Evolutionary conservation across 1,140 invertebrate species (phyloP).

Genomic region (Battus philenor): DNA sequence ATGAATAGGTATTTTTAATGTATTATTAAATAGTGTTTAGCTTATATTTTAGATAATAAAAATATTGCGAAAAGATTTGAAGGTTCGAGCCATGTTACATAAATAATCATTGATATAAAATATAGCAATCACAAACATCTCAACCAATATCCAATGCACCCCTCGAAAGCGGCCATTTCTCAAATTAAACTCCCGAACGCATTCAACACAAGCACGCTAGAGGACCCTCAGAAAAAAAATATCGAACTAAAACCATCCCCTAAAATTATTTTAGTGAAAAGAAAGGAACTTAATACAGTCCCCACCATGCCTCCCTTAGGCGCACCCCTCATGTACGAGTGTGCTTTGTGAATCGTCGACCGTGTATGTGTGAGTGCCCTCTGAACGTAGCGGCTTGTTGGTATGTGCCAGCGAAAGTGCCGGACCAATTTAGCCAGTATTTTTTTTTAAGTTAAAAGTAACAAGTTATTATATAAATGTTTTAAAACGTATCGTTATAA

Average conservation of each 20-base stretch:
- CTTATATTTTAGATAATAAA: too few species aligned
- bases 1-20: too few species aligned
- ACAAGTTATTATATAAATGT: too few species aligned
- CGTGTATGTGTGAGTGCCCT: constrained; percentile 54
- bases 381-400: constrained; percentile 47
- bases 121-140: constrained; percentile 46
- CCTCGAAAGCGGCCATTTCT: constrained; percentile 58
- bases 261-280: constrained; percentile 76
- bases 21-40: too few species aligned
- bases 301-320: constrained; percentile 56
- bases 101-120: constrained; percentile 14
- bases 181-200: constrained; percentile 57
- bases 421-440: constrained; percentile 1
- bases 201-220: constrained; percentile 55
- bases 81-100: constrained; percentile 8
- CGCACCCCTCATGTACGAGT: constrained; percentile 53
- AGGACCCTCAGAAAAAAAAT: constrained; percentile 64
- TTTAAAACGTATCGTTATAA: too few species aligned
- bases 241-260: constrained; percentile 71
- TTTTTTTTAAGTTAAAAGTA: too few species aligned
- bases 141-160: constrained; percentile 53
- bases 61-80: constrained; percentile 13
- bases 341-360: constrained; percentile 21
- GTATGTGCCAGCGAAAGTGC: constrained; percentile 35
- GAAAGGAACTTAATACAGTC: constrained; percentile 75